Base-by-base conservation (phyloP, 2,888 invertebrate genomes). In the Mythimna impura region DNA sequence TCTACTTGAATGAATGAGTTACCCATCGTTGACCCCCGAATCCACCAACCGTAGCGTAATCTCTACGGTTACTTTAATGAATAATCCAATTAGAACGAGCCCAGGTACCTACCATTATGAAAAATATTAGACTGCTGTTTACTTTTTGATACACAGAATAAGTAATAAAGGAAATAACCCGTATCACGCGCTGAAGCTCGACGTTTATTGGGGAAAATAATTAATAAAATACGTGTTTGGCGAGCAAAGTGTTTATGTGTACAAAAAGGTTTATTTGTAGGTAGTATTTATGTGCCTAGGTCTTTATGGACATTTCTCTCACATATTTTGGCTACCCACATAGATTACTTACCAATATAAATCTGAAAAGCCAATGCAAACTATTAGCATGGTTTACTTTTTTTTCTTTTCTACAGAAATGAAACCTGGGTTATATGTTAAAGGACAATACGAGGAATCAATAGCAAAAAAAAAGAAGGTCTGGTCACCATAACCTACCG, bases 201-300 rank as follows among this genome's bases (percentile, higher is more conserved):
- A 73, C 63, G 63, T 73, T 82, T 73, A 68, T 77, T 62, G 64
- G 57, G 65, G 62, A 65, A 71, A 76, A 63, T 81, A 81, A 81
- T 81, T 81, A 79, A 81, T 81, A 77, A 67, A 77, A 66, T 81
- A 81, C 82, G 71, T 81, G 78, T 70, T 71, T 63, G 63, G 76
- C 40, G 43, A 66, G 50, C 76, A 58, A 74, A 78, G 81, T 76
- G 70, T 55, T 78, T 43, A 70, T 70, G 66, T 70, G 63, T 64
- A 66, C 66, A 81, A 76, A 76, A 69, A 66, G 47, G 57, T 54
- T 57, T n/a, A 25, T 50, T 66, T 62, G 57, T 17, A n/a, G 34
- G 34, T 47, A 55, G 52, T 55, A 63, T 80, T 64, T 80, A 60
- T 66, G 57, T 47, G 50, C 6, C n/a, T 43, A 58, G 58, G n/a